Conservation (phyloP, 2,797 vertebrate genomes). For the Hypotaenidia philippensis region DNA sequence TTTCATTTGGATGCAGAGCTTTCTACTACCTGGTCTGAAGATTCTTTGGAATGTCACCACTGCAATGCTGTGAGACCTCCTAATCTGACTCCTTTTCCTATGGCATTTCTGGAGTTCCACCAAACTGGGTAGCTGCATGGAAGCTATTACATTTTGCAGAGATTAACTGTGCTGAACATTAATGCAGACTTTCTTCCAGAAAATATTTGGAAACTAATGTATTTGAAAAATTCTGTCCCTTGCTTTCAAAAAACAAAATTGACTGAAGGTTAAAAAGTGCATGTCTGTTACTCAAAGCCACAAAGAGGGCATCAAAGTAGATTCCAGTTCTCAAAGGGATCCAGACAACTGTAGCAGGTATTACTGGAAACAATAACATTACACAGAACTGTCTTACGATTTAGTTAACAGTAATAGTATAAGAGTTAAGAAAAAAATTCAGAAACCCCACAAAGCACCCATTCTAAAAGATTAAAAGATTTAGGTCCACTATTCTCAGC, state of each 20-base stretch:
- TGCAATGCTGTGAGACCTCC: background rate
- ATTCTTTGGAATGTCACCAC: background rate
- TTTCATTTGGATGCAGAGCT: background rate
- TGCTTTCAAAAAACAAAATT: background rate
- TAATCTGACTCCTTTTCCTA: background rate
- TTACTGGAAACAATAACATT: background rate
- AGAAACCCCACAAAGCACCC: background rate
- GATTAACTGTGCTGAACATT: conserved; percentile 5
- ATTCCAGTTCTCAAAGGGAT: background rate
- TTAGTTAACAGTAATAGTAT: background rate
- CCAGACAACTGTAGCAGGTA: background rate
- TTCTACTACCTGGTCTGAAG: background rate
- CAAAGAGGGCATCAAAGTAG: background rate
- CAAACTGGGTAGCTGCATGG: background rate
- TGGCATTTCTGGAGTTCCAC: background rate
- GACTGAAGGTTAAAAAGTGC: background rate
- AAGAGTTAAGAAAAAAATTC: background rate
- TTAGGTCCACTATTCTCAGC: background rate
- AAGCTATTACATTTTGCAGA: conserved; percentile 33
- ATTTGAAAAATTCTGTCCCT: background rate
- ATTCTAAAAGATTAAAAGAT: background rate
- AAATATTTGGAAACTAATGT: conserved; percentile 17
- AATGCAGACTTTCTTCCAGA: background rate
- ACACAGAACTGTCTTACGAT: background rate
- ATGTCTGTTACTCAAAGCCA: background rate